Percentiles rank a stretch among this genome's conserved stretches.
phyloP scores from a whole-genome alignment of 53 echinoderm and acorn worm genomes.

The Paracentrotus lividus region DNA sequence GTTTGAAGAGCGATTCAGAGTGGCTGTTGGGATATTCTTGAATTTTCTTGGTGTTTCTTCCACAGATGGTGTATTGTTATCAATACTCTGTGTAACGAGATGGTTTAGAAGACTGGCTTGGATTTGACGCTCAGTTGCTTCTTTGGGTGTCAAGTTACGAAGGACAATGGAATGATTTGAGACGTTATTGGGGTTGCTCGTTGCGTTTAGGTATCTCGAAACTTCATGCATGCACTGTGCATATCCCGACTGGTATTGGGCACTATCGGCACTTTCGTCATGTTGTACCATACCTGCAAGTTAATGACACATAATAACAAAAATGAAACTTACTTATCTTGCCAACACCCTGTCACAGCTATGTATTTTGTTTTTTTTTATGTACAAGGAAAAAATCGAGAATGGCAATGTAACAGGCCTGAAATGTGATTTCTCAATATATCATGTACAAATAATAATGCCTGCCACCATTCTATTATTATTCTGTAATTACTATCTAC shows the following conservation, averaged over 20 bases:
- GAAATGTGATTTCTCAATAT: too few relatives aligned
- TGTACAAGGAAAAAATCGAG: too few relatives aligned
- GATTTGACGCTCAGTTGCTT: constrained; percentile 29
- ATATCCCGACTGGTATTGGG: constrained; percentile 87
- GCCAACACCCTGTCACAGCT: too few relatives aligned
- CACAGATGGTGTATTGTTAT: not conserved
- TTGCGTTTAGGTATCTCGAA: constrained; percentile 73
- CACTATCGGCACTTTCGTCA: constrained; percentile 68
- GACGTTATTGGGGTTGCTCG: not conserved
- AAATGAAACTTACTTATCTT: too few relatives aligned
- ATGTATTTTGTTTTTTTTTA: too few relatives aligned
- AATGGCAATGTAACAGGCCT: too few relatives aligned
- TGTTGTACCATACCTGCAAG: constrained; percentile 2
- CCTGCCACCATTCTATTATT: too few relatives aligned
- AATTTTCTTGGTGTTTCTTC: not conserved
- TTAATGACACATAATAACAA: not conserved
- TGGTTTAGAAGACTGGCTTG: constrained; percentile 83
- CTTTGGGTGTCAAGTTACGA: not conserved
- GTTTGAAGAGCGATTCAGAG: not conserved
- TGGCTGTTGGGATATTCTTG: too few relatives aligned
- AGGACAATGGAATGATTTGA: not conserved
- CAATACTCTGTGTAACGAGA: constrained; percentile 72
- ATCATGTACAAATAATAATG: too few relatives aligned
- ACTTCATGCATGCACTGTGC: constrained; percentile 91
- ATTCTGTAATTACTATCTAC: too few relatives aligned